Base-by-base conservation (phyloP, 2,888 invertebrate genomes). In the Dinocampus coccinellae region DNA sequence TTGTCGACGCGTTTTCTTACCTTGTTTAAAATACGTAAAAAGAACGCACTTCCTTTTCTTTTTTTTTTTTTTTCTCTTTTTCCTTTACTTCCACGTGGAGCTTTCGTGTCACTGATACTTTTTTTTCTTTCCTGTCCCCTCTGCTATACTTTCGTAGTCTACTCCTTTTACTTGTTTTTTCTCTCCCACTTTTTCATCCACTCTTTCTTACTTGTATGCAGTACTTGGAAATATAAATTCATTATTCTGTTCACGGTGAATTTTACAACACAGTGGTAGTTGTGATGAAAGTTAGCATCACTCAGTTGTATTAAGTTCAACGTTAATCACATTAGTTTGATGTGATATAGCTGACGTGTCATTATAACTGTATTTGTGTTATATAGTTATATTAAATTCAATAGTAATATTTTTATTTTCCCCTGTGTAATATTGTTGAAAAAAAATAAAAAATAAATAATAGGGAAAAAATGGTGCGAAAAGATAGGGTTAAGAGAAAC, bases 381-480 rank as follows among this genome's bases (percentile, higher is more conserved):
- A 16, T 47, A 16, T 47, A 47, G 7, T 16, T 16, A 16, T 47
- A 47, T 47, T 16, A 1, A 36, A 36, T 9, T 36, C 3, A 3
- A 36, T 36, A 47, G n/a, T n/a, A n/a, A n/a, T 34, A 2, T 73
- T 29, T 34, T 61, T 52, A 20, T 36, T 33, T 16, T 57, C 3
- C 7, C 7, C 7, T 29, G 29, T 29, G 7, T 29, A 29, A 29
- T 29, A 4, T 29, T 29, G 29, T 7, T 10, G 47, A 36, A 62
- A 7, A 68, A 7, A n/a, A n/a, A n/a, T n/a, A n/a, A n/a, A n/a
- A n/a, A n/a, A n/a, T n/a, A n/a, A n/a, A n/a, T n/a, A n/a, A n/a
- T n/a, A n/a, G n/a, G n/a, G n/a, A n/a, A n/a, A 81, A 52, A 77
- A 90, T 90, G 90, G 89, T 87, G 74, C 88, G 89, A 61, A 89